Evolutionary conservation across 1,140 invertebrate species (phyloP), one percentile per base, ranked within the genome.

Genomic region (Himalopsyche phryganea): DNA sequence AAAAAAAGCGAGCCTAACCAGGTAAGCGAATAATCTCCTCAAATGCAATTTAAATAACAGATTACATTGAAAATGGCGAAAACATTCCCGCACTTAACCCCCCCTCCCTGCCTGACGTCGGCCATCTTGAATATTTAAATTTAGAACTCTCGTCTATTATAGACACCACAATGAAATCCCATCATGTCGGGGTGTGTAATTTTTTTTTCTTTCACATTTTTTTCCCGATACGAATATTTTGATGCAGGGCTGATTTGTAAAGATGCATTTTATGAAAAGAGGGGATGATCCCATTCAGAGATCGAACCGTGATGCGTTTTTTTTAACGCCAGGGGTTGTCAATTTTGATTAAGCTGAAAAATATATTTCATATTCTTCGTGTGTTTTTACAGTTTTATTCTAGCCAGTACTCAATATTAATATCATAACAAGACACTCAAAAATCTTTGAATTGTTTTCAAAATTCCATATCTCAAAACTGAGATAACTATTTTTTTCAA

Each of bases 11-110:
- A 36, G 47, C 51, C 51, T 48, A 33, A 17, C 41, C 58, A 54
- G 58, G 58, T 60, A 50, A 50, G 23, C 23, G 23, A 55, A 53
- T 61, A 61, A 61, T 61, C 52, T 44, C 41, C 45, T 33, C 53
- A 61, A 61, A 61, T 61, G 59, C 59, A 61, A 61, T 61, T 61
- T 61, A 61, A 61, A 61, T 61, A 61, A 57, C 59, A 61, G 59
- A 61, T 61, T 61, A 61, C 47, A 33, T 47, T 17, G 47, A 18
- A 48, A 33, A 36, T 17, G 48, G 15, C 19, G 50, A 9, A 15
- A 28, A 17, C 13, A 18, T 14, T 36, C 48, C 54, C 54, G 10
- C 47, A 35, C 7, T 38, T 15, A 42, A 5, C 7, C n/a, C 18
- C 40, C n/a, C 17, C 7, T n/a, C 33, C 19, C 45, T 13, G 3